A percentile compares a stretch with the other conserved stretches of the same genome.
These are phyloP conservation scores for Halcyon badia DNA, from an alignment of 2,797 vertebrate species.

Conservation along the genomic window DNA sequence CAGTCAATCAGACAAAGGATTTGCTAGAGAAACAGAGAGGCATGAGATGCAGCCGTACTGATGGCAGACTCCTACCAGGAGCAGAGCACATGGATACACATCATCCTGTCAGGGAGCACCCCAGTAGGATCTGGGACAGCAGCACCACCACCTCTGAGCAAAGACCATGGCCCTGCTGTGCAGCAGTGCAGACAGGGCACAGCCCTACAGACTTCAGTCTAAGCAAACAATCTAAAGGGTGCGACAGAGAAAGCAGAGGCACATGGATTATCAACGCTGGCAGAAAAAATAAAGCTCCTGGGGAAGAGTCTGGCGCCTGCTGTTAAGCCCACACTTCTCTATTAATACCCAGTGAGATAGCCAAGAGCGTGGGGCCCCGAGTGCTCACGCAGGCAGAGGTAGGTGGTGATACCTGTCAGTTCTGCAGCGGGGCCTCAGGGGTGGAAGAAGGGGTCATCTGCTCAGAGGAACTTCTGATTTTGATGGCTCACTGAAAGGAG, in stretches of 20 bases:
- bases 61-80: not conserved
- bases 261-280: not conserved
- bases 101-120: not conserved
- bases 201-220: not conserved
- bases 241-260: not conserved
- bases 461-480: not conserved
- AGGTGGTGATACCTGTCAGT: not conserved
- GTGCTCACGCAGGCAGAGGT: accelerated
- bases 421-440: not conserved
- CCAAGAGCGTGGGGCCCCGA: not conserved
- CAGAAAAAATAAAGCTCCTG: not conserved
- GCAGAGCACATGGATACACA: not conserved
- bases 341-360: not conserved
- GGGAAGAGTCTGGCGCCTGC: not conserved
- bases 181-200: not conserved
- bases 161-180: accelerated
- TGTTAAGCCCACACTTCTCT: not conserved
- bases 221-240: not conserved
- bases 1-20: not conserved
- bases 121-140: not conserved
- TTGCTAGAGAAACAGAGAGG: not conserved
- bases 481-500: not conserved
- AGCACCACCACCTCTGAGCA: not conserved
- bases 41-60: not conserved
- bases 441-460: not conserved